These are phyloP conservation scores for Muscicapa comitata DNA, from an alignment of 2,797 vertebrate genomes.

Conservation along the genomic window DNA sequence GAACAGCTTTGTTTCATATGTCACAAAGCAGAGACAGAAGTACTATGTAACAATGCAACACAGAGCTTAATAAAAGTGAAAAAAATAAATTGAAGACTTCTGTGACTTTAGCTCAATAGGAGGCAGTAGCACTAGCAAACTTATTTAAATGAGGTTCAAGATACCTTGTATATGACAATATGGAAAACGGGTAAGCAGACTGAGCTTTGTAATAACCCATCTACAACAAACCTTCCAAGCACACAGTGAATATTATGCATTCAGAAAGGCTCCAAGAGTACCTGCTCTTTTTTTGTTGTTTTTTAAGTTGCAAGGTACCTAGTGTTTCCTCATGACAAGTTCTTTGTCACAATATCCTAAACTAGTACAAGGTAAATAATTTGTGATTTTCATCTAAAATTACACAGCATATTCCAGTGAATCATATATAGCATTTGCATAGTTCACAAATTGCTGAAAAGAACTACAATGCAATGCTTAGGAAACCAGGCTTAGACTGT, in stretches of 20 bases:
- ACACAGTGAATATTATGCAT: background rate
- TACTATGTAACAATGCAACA: background rate
- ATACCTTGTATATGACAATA: background rate
- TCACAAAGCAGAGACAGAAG: background rate
- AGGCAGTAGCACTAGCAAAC: conserved; percentile 17
- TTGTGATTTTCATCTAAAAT: background rate
- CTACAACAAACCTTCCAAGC: background rate
- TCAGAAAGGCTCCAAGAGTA: background rate
- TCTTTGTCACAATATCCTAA: background rate
- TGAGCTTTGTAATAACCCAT: background rate
- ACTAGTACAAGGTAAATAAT: background rate
- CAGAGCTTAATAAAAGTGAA: background rate
- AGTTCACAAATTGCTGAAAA: background rate
- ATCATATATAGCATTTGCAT: background rate
- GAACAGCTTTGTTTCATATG: background rate
- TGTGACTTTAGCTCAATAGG: conserved; percentile 28
- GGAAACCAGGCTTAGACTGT: background rate
- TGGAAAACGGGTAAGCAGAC: background rate
- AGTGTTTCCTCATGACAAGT: background rate
- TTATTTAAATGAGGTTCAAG: conserved; percentile 30
- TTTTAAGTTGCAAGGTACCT: background rate
- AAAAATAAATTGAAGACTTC: background rate
- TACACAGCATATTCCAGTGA: background rate
- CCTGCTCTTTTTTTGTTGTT: background rate
- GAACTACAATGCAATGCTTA: background rate